These are phyloP conservation scores for Gari tellinella DNA, from an alignment of 2,888 invertebrate genomes.

Conservation along the genomic window DNA sequence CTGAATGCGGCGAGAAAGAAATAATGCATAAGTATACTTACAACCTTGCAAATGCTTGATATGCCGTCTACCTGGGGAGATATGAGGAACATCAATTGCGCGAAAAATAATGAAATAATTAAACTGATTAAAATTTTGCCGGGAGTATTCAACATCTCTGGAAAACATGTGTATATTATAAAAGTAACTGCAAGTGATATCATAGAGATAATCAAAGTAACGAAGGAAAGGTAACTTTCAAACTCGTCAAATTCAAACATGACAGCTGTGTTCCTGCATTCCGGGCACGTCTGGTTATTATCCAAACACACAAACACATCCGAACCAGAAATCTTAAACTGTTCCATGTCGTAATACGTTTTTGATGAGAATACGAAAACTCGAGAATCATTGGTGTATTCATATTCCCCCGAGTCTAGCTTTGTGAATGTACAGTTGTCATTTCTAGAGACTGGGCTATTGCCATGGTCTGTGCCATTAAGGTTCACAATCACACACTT, in stretches of 20 bases:
- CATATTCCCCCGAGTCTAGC: constrained; percentile 23
- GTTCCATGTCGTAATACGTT: constrained; percentile 25
- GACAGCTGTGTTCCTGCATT: constrained; percentile 1
- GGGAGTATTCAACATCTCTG: constrained; percentile 86
- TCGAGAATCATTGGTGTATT: constrained; percentile 17
- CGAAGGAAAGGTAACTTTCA: constrained; percentile 85
- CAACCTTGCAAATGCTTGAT: constrained; percentile 52
- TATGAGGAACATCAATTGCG: constrained; percentile 86
- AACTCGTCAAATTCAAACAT: constrained; percentile 39
- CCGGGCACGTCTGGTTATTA: constrained; percentile 22
- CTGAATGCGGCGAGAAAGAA: constrained; percentile 86
- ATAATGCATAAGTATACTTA: constrained; percentile 85
- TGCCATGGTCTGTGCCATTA: neutral
- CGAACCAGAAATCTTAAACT: constrained; percentile 28
- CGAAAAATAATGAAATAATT: constrained; percentile 85
- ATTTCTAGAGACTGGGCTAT: no score
- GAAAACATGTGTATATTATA: constrained; percentile 84
- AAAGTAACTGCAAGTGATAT: constrained; percentile 85
- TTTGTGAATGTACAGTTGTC: constrained; percentile 18
- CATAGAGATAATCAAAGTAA: constrained; percentile 87
- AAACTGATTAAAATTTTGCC: constrained; percentile 86
- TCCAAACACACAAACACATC: constrained; percentile 57
- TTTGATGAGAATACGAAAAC: constrained; percentile 31
- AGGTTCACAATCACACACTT: constrained; percentile 15
- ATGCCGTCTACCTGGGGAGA: constrained; percentile 72